Base-by-base conservation (phyloP, 2,113 vertebrate genomes). In the Boleophthalmus pectinirostris region DNA sequence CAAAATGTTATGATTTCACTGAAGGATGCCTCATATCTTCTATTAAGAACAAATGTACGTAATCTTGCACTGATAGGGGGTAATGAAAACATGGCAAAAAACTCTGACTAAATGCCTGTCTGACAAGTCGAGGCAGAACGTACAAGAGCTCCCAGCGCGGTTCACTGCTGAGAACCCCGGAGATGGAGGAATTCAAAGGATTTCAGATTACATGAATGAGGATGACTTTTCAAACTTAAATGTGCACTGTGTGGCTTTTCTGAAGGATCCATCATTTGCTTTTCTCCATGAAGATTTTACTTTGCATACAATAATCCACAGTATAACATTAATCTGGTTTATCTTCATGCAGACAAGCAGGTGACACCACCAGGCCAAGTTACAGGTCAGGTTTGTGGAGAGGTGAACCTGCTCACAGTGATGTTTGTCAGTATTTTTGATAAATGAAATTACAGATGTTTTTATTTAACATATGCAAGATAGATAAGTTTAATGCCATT, bases 131-230 rank as follows among this genome's bases (percentile, higher is more conserved):
- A 68, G 87, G 78, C 91, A 90, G 68, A 76, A 74, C 9, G 35
- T 18, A 51, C 53, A 53, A 64, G 15, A 88, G 73, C 86, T 66
- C 68, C 14, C 73, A 24, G 73, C 11, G 3, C 75, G 85, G 78
- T 75, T 77, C 73, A 70, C 53, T 60, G 73, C 83, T 61, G 60
- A 73, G 72, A 68, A 78, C 77, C 79, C 82, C 75, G 84, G 82
- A 64, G 66, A 84, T 72, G 80, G 72, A 91, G 88, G 88, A 91
- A 93, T 91, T 86, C 82, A 75, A 80, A 69, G 77, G 81, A 82
- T 67, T 76, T 56, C 78, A 82, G 80, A 89, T 91, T 86, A 84
- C 78, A 88, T 85, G 75, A 89, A 91, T 88, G 71, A 15, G 60
- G 70, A 71, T 16, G 8, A 38, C 51, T 53, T 53, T 53, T 53